Evolutionary conservation across 2,888 invertebrate genomes (phyloP), one percentile per base, ranked within the genome.

Genomic region (Nemotelus pantherinus): DNA sequence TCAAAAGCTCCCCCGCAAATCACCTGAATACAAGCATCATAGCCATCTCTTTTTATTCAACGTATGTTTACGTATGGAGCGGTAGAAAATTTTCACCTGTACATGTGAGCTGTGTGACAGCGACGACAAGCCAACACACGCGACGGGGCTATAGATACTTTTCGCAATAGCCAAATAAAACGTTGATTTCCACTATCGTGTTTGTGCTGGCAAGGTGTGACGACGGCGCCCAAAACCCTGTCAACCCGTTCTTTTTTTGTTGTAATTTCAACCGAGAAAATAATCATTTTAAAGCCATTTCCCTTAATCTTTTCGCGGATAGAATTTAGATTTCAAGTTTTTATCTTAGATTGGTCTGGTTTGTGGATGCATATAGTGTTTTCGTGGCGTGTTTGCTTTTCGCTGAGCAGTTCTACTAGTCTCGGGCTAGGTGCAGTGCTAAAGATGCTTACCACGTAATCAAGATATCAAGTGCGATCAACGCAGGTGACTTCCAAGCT

Each of bases 371-470:
- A 25, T 25, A 25, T 25, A 25, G 25, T 25, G 25, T 25, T 25
- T 25, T 25, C 25, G 25, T 25, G 25, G 25, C 25, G 25, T 25
- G 25, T 25, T 25, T 25, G 25, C 25, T 25, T 25, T 25, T 25
- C 25, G 25, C 25, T 25, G 25, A 25, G 25, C 25, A 25, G 25
- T 25, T 0, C 25, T 25, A 25, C 25, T 25, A 25, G 25, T 25
- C 25, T 25, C 25, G 25, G 25, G 25, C 25, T 57, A 25, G 10
- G 57, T 57, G 63, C 39, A 9, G 7, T 43, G 39, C n/a, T 41
- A 44, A 70, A 70, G 74, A 74, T 74, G 74, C 25, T 74, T 63
- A 74, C 60, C 74, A 74, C 74, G 74, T 74, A 74, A 60, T 48
- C 74, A 74, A 67, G 63, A 41, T 74, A 25, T 25, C 25, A 25